Evolutionary conservation across 2,113 vertebrate species (phyloP).

Genomic region (Grallaria varia): DNA sequence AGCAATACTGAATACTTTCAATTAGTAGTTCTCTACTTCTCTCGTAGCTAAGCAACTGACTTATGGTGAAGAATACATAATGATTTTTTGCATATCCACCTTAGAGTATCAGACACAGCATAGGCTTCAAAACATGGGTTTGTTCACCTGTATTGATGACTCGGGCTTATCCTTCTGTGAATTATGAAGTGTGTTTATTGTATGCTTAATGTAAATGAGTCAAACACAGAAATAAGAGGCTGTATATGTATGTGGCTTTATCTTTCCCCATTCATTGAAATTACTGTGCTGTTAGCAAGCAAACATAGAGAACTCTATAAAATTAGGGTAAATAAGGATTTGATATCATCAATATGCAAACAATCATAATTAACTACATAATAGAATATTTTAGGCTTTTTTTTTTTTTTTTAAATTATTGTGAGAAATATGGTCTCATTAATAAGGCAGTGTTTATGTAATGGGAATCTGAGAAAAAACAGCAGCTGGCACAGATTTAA

Average conservation of each 20-base stretch:
- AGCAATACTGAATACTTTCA: slow-evolving; percentile 75
- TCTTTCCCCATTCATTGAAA: neutral
- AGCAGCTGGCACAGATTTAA: neutral
- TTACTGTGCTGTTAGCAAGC: neutral
- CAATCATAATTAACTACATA: neutral
- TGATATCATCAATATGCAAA: neutral
- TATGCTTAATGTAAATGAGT: neutral
- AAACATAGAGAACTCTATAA: neutral
- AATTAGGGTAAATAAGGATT: neutral
- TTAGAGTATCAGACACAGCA: slow-evolving; percentile 20
- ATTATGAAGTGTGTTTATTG: neutral
- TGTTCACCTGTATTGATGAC: neutral
- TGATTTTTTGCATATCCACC: slow-evolving; percentile 63
- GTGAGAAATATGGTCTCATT: neutral
- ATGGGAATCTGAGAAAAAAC: neutral
- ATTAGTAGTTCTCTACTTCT: slow-evolving; percentile 77
- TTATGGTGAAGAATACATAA: slow-evolving; percentile 78
- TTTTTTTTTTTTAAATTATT: neutral
- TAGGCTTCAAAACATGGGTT: slow-evolving; percentile 23
- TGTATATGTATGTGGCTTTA: neutral
- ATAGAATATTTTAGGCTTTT: neutral
- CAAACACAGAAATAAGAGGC: neutral
- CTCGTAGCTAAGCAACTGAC: slow-evolving; percentile 81
- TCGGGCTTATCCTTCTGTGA: neutral
- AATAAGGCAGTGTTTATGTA: neutral